phyloP scores from a whole-genome alignment of 2,888 invertebrate species.

The Trachelus iudaicus region DNA sequence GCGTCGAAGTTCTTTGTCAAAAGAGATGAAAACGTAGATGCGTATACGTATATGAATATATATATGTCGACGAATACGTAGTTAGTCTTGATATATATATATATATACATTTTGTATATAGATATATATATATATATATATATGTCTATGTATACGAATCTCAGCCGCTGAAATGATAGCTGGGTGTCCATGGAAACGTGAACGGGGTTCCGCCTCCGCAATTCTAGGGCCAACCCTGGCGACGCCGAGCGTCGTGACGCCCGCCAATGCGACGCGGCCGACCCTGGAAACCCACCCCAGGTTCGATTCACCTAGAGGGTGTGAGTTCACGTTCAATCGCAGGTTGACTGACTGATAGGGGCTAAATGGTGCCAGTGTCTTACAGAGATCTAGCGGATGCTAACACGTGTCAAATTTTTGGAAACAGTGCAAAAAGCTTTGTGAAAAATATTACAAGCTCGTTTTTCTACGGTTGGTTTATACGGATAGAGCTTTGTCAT shows the following conservation, averaged over 20 bases:
- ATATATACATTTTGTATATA: neutral
- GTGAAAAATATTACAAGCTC: neutral
- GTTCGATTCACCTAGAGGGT: conserved; percentile 21
- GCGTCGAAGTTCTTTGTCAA: neutral
- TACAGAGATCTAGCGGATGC: conserved; percentile 32
- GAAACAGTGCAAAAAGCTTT: neutral
- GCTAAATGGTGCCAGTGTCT: conserved; percentile 47
- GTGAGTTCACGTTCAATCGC: conserved; percentile 38
- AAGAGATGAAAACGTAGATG: neutral
- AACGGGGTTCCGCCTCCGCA: conserved; percentile 46
- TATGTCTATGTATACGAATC: neutral
- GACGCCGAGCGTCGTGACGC: conserved; percentile 43
- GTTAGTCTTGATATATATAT: neutral
- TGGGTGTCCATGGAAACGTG: conserved; percentile 51
- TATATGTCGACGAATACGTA: neutral
- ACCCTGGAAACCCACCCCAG: conserved; percentile 42
- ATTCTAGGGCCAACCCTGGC: conserved; percentile 47
- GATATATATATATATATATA: neutral
- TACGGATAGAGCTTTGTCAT: neutral
- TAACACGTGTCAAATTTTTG: conserved; percentile 36
- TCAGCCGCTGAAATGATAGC: neutral
- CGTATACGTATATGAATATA: neutral
- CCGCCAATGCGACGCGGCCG: conserved; percentile 48
- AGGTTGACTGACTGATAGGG: conserved; percentile 49
- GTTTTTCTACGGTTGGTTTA: neutral